Evolutionary conservation across 2,113 vertebrate genomes (phyloP).

Genomic region (Columbina picui): DNA sequence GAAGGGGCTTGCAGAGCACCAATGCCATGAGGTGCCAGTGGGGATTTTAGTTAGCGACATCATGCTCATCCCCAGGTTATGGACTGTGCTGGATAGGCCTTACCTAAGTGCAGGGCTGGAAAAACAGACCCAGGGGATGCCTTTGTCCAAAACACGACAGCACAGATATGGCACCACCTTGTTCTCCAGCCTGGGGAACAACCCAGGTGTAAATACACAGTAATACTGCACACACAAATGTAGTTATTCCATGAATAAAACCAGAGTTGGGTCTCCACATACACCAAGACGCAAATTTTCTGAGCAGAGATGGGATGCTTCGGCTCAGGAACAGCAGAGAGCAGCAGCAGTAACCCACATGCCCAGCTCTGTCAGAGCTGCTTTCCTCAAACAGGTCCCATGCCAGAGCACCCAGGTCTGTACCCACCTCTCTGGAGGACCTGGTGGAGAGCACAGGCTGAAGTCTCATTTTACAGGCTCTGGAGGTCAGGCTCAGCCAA

Average conservation of each 20-base stretch:
- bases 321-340: neutral
- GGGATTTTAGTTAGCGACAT: neutral
- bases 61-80: neutral
- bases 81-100: neutral
- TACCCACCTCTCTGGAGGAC: neutral
- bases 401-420: neutral
- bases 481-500: neutral
- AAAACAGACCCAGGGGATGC: neutral
- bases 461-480: neutral
- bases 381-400: neutral
- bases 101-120: neutral
- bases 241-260: neutral
- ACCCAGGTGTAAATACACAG: neutral
- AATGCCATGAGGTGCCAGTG: fast-evolving
- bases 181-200: neutral
- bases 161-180: neutral
- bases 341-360: neutral
- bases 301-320: neutral
- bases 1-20: neutral
- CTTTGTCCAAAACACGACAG: neutral
- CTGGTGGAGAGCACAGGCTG: fast-evolving
- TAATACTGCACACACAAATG: neutral
- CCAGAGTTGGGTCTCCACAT: neutral
- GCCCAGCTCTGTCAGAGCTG: neutral
- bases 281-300: neutral